Evolutionary conservation across 2,797 vertebrate species (phyloP).

Genomic region (Dermochelys coriacea): DNA sequence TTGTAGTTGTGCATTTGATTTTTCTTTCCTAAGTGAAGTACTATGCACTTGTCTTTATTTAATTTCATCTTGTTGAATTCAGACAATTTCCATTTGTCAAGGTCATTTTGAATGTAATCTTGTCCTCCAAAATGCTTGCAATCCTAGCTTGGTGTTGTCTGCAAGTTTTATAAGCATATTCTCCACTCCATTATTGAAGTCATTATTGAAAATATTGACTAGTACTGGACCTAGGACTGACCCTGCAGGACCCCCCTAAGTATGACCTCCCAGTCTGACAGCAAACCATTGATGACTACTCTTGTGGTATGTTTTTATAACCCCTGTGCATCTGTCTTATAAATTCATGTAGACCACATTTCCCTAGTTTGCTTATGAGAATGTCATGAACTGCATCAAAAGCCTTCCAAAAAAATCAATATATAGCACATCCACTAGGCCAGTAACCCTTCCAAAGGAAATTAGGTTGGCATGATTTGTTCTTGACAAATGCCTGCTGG

Average conservation of each 20-base stretch:
- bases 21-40: not conserved
- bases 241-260: not conserved
- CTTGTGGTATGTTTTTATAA: not conserved
- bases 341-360: not conserved
- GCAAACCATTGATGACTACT: not conserved
- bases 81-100: not conserved
- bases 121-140: not conserved
- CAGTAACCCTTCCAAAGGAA: not conserved
- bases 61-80: not conserved
- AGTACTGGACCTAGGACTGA: not conserved
- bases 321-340: not conserved
- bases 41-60: not conserved
- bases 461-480: not conserved
- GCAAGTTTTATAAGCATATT: not conserved
- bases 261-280: not conserved
- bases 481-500: not conserved
- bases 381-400: not conserved
- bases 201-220: not conserved
- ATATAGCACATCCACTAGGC: not conserved
- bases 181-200: not conserved
- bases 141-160: not conserved
- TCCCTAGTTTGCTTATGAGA: not conserved
- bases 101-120: not conserved
- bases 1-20: not conserved
- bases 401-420: not conserved